These are phyloP conservation scores for Lycodopsis pacificus DNA, from an alignment of 2,797 vertebrate species.

Conservation along the genomic window DNA sequence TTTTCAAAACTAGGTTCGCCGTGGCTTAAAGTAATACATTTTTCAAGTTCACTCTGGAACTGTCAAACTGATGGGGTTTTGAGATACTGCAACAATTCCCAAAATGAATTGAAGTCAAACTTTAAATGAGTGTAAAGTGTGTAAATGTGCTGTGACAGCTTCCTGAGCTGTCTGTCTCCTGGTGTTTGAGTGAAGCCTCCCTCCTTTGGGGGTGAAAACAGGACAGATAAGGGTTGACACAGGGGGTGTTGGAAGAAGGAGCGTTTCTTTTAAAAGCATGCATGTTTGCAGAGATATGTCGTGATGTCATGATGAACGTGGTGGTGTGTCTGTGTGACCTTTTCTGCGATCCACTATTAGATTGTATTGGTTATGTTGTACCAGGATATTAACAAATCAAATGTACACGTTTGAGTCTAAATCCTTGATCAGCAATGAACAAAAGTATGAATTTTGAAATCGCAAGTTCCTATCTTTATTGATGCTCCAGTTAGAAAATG, in stretches of 20 bases:
- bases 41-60: constrained; percentile 59
- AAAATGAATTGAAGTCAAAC: constrained; percentile 56
- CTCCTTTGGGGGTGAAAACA: constrained; percentile 55
- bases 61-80: constrained; percentile 64
- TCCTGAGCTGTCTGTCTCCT: constrained; percentile 50
- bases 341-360: constrained; percentile 25
- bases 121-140: constrained; percentile 63
- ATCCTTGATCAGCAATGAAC: not conserved
- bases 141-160: constrained; percentile 66
- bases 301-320: not conserved
- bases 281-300: constrained; percentile 37
- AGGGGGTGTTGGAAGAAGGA: constrained; percentile 53
- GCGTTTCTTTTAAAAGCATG: constrained; percentile 37
- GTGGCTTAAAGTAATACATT: constrained; percentile 52
- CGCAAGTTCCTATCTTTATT: not conserved
- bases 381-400: constrained; percentile 19
- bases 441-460: not conserved
- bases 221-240: constrained; percentile 69
- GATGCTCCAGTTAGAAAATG: constrained; percentile 15
- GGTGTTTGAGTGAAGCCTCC: constrained; percentile 54
- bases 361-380: constrained; percentile 37
- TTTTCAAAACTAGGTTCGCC: constrained; percentile 40
- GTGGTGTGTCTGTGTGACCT: constrained; percentile 47
- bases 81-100: constrained; percentile 56
- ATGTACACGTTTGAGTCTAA: constrained; percentile 11